Evolutionary conservation across 2,113 vertebrate genomes (phyloP).

Genomic region (Ellobius talpinus): DNA sequence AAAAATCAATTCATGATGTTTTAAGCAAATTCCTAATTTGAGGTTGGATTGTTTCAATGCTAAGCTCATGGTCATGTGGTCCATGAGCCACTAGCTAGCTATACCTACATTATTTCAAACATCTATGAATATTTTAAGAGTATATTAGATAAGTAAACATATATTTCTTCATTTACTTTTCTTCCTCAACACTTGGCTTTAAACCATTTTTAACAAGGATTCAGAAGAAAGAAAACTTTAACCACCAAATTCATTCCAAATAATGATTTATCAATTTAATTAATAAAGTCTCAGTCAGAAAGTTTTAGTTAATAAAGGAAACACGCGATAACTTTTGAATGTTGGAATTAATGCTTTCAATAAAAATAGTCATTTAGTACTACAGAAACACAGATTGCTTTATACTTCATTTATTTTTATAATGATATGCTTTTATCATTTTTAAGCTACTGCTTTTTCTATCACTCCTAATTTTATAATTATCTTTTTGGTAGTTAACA

Average conservation of each 20-base stretch:
- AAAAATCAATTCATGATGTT: background rate
- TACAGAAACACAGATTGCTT: background rate
- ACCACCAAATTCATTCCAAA: background rate
- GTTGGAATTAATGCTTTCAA: background rate
- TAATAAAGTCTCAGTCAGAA: background rate
- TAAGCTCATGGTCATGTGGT: too few relatives aligned
- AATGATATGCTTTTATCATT: background rate
- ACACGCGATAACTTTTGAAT: background rate
- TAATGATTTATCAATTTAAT: constrained; percentile 1
- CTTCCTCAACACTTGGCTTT: background rate
- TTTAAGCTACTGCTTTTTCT: background rate
- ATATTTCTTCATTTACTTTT: background rate
- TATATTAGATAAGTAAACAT: background rate
- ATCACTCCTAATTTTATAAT: background rate
- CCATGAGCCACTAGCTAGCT: too few relatives aligned
- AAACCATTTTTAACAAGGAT: background rate
- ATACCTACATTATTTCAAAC: background rate
- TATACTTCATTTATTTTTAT: background rate
- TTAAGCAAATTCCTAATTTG: background rate
- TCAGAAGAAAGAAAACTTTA: background rate
- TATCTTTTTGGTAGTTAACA: background rate
- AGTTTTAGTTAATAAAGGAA: background rate
- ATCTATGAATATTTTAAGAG: background rate
- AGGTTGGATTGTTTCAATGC: background rate
- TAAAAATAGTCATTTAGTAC: background rate